Conservation (phyloP, 2,888 invertebrate genomes). For the Morinoia aosen region DNA sequence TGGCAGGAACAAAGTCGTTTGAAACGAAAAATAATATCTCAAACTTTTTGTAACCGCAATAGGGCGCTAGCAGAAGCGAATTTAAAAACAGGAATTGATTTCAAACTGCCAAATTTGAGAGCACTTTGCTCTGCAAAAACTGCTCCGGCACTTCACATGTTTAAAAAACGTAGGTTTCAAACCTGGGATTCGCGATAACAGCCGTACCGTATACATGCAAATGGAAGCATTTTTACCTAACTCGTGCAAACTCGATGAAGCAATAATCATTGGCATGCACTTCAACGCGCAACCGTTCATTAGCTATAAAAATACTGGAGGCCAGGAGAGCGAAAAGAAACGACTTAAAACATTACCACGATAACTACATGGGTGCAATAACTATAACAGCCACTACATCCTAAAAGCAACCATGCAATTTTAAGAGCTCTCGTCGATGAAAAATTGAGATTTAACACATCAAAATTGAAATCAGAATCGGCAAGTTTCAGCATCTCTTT, state of each 20-base stretch:
- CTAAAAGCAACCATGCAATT: not conserved
- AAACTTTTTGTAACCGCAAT: not conserved
- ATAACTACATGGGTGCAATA: not conserved
- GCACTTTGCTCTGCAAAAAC: not conserved
- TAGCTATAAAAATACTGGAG: not conserved
- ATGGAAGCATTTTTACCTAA: not conserved
- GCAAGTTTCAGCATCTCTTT: not conserved
- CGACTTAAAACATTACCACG: not conserved
- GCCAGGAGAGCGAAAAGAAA: not conserved
- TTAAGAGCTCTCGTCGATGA: not conserved
- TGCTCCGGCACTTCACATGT: not conserved
- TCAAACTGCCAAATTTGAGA: not conserved
- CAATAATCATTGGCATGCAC: not conserved
- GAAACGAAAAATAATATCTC: not conserved
- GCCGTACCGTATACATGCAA: not conserved
- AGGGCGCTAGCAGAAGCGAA: not conserved
- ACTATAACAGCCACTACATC: not conserved
- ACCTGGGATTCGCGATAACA: not conserved
- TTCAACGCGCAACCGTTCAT: not conserved
- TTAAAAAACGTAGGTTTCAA: not conserved
- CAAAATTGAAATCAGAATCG: not conserved
- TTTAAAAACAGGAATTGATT: not conserved
- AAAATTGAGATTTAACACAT: not conserved
- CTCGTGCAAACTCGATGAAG: not conserved
- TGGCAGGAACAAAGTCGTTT: not conserved